Evolutionary conservation across 2,888 invertebrate species (phyloP).

Genomic region (Nasonia oneida): DNA sequence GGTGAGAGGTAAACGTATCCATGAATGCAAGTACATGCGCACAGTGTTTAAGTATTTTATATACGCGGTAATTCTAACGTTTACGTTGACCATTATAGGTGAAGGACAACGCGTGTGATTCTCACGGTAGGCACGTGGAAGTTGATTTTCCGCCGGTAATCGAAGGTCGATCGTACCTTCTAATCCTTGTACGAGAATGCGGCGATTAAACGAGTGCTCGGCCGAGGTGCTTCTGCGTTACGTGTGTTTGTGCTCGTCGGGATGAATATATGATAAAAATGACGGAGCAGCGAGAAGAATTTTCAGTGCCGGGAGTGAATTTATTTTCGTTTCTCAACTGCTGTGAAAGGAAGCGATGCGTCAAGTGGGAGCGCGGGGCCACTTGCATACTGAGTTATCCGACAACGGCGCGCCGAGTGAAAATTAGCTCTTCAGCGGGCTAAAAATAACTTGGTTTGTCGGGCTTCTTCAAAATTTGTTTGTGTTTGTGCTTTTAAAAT

Average conservation of each 20-base stretch:
- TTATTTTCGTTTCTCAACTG: slow-evolving; percentile 34
- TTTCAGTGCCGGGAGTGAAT: background rate
- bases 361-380: background rate
- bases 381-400: slow-evolving; percentile 23
- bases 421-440: slow-evolving; percentile 16
- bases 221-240: slow-evolving; percentile 9
- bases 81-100: slow-evolving; percentile 57
- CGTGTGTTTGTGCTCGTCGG: background rate
- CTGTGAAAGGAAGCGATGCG: slow-evolving; percentile 6
- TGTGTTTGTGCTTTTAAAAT: background rate
- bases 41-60: slow-evolving; percentile 49
- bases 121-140: slow-evolving; percentile 62
- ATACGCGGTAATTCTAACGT: slow-evolving; percentile 49
- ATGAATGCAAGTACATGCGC: slow-evolving; percentile 8
- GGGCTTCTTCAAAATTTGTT: background rate
- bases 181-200: slow-evolving; percentile 56
- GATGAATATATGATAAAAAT: slow-evolving; percentile 1
- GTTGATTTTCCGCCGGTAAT: slow-evolving; percentile 59
- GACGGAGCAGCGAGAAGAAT: background rate
- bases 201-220: slow-evolving; percentile 53
- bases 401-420: slow-evolving; percentile 10
- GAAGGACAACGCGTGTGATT: slow-evolving; percentile 62
- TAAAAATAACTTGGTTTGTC: background rate
- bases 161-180: slow-evolving; percentile 61
- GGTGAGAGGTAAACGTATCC: slow-evolving; percentile 54